phyloP scores from a whole-genome alignment of 2,113 vertebrate genomes.

The Indicator maculatus region DNA sequence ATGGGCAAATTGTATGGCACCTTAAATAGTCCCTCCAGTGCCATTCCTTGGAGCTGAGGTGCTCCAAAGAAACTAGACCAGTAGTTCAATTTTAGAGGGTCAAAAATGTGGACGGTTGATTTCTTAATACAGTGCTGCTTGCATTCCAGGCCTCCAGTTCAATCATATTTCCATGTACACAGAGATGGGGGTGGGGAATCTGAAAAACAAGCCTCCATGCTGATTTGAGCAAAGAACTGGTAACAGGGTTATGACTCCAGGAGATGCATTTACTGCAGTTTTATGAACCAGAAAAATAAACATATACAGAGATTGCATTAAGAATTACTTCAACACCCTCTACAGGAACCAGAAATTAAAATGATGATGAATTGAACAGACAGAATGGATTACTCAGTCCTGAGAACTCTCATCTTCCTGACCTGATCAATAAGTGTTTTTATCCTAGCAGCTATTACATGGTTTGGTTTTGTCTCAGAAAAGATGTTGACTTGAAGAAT shows the following conservation, averaged over 20 bases:
- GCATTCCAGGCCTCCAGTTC: background rate
- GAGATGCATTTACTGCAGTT: background rate
- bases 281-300: background rate
- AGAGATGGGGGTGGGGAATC: background rate
- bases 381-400: background rate
- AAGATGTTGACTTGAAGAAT: background rate
- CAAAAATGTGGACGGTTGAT: fast-evolving
- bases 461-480: background rate
- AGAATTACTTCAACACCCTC: slow-evolving; percentile 46
- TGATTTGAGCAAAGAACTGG: background rate
- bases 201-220: background rate
- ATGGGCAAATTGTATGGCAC: background rate
- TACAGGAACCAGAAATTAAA: slow-evolving; percentile 22
- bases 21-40: background rate
- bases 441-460: background rate
- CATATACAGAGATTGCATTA: background rate
- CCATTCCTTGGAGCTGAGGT: background rate
- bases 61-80: background rate
- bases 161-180: background rate
- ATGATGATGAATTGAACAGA: background rate
- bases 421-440: background rate
- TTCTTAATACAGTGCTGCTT: background rate
- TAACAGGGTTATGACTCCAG: background rate
- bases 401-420: background rate
- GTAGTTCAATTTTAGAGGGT: background rate